Conservation (phyloP, 2,797 vertebrate species). For the Eulemur mongoz region DNA sequence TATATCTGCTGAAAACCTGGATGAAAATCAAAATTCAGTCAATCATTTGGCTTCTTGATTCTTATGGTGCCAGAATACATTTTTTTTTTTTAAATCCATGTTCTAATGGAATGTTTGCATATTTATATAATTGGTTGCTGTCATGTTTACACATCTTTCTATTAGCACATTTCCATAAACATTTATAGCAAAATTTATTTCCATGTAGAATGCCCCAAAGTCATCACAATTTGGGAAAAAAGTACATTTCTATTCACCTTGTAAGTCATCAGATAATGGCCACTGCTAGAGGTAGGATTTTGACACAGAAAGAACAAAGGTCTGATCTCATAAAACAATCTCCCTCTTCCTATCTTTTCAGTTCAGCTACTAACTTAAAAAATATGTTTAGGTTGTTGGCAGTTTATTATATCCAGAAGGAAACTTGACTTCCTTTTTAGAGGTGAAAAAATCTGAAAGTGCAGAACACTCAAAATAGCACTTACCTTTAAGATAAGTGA, state of each 20-base stretch:
- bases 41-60: background rate
- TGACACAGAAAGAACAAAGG: constrained; percentile 12
- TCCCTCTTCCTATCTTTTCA: background rate
- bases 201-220: background rate
- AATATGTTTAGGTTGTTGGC: constrained; percentile 60
- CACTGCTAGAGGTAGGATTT: background rate
- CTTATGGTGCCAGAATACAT: background rate
- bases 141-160: background rate
- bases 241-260: background rate
- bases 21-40: background rate
- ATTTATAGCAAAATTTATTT: background rate
- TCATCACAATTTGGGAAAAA: background rate
- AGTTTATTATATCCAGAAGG: constrained; percentile 71
- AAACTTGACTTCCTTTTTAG: constrained; percentile 66
- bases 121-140: background rate
- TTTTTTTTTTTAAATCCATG: background rate
- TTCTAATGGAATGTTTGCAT: background rate
- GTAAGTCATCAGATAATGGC: constrained; percentile 42
- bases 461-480: constrained; percentile 75
- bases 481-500: constrained; percentile 79
- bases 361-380: constrained; percentile 41
- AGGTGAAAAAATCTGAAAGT: constrained; percentile 76
- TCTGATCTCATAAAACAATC: background rate
- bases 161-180: background rate
- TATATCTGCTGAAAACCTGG: background rate